phyloP scores from a whole-genome alignment of 1,140 invertebrate genomes.

The Sminthurides bifidus region DNA sequence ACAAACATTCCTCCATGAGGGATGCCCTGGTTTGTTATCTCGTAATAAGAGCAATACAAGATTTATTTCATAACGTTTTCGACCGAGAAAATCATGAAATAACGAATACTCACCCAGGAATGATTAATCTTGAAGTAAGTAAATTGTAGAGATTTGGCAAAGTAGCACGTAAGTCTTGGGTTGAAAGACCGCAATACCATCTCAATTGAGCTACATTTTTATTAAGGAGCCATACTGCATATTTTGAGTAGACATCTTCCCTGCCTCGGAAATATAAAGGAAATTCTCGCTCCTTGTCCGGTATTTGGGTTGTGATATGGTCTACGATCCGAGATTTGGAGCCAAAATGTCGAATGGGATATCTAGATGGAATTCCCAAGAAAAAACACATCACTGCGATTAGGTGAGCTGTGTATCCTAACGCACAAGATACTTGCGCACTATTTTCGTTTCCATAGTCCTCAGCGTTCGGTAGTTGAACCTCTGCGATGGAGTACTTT shows the following conservation, averaged over 20 bases:
- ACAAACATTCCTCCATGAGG: too few relatives aligned
- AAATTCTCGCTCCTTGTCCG: conserved; percentile 67
- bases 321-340: conserved; percentile 59
- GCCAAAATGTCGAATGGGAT: conserved; percentile 60
- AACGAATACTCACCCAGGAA: conserved; percentile 23
- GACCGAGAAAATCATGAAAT: not conserved
- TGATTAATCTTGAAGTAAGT: conserved; percentile 35
- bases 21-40: too few relatives aligned
- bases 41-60: too few relatives aligned
- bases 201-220: conserved; percentile 75
- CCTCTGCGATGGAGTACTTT: conserved; percentile 51
- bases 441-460: conserved; percentile 48
- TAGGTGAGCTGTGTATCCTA: conserved; percentile 69
- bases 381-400: conserved; percentile 66
- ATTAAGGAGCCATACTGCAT: conserved; percentile 74
- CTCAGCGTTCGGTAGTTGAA: conserved; percentile 63
- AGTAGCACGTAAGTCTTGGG: conserved; percentile 55
- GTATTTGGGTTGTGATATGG: conserved; percentile 55
- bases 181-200: conserved; percentile 56
- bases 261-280: conserved; percentile 63
- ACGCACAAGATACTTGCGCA: conserved; percentile 56
- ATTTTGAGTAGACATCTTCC: conserved; percentile 60
- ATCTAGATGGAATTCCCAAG: conserved; percentile 65
- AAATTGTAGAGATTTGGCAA: conserved; percentile 56
- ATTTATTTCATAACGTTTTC: not conserved